A percentile compares a stretch with the other conserved stretches of the same genome.
These are phyloP conservation scores for Ptiloglossa arizonensis DNA, from an alignment of 1,140 invertebrate genomes.

Conservation along the genomic window DNA sequence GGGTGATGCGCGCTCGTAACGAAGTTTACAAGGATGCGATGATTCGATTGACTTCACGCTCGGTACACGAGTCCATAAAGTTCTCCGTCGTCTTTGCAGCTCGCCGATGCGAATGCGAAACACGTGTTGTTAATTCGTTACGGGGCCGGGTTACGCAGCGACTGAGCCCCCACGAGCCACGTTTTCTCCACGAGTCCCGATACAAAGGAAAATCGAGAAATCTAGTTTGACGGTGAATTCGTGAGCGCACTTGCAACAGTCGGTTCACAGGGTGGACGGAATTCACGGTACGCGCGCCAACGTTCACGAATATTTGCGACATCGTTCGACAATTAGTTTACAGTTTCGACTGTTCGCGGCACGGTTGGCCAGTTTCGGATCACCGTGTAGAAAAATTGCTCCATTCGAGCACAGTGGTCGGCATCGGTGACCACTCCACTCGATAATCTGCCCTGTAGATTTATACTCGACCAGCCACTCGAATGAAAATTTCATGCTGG, in stretches of 20 bases:
- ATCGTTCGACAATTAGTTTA: no score
- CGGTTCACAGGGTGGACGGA: neutral
- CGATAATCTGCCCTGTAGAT: no score
- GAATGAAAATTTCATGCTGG: no score
- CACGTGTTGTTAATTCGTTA: slow-evolving; percentile 49
- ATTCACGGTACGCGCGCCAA: no score
- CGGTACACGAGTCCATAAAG: slow-evolving; percentile 4
- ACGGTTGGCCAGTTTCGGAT: no score
- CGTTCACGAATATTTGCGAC: no score
- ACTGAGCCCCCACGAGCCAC: neutral
- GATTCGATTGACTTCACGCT: slow-evolving; percentile 23
- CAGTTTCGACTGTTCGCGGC: no score
- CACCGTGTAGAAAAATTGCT: no score
- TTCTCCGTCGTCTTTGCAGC: neutral
- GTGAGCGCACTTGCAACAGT: slow-evolving; percentile 17
- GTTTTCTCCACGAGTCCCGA: neutral
- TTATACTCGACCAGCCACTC: no score
- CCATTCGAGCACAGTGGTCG: no score
- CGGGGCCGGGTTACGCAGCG: slow-evolving; percentile 17
- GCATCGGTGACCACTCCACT: no score
- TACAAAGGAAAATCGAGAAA: slow-evolving; percentile 45
- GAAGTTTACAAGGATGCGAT: neutral
- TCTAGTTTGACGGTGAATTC: slow-evolving; percentile 29
- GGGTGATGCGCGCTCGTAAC: neutral
- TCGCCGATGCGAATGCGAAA: slow-evolving; percentile 34